Percentiles rank a stretch among this genome's conserved stretches.
These are phyloP conservation scores for Esox lucius DNA, from an alignment of 2,797 vertebrate species.

Conservation along the genomic window DNA sequence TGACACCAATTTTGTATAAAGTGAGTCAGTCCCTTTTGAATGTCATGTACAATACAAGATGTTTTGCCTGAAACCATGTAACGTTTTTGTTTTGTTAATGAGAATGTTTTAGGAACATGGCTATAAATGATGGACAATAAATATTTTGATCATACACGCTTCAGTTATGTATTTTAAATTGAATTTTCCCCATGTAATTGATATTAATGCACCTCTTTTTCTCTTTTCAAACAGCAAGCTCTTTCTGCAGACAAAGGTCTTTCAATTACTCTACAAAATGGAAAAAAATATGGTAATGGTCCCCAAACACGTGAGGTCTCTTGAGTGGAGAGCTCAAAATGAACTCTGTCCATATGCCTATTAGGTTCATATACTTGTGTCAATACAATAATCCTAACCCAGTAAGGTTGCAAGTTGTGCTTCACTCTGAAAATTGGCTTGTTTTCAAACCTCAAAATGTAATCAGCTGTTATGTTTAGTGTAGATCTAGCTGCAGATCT, in stretches of 20 bases:
- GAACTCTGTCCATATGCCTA: background rate
- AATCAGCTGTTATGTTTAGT: background rate
- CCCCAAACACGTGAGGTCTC: conserved; percentile 47
- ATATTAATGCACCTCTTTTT: conserved; percentile 80
- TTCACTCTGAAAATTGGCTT: background rate
- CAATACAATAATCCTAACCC: background rate
- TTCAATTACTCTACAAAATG: conserved; percentile 73
- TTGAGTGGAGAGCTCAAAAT: conserved; percentile 41
- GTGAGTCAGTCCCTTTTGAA: conserved; percentile 33
- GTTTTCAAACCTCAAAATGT: background rate
- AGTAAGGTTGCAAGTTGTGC: background rate
- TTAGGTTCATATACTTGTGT: background rate
- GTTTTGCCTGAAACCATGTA: conserved; percentile 28
- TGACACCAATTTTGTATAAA: conserved; percentile 28
- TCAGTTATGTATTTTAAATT: conserved; percentile 60
- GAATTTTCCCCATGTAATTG: conserved; percentile 53
- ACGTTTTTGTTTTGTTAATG: conserved; percentile 41
- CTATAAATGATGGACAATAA: conserved; percentile 68
- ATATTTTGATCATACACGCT: conserved; percentile 65
- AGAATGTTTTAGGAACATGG: conserved; percentile 58
- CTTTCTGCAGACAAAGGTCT: conserved; percentile 73
- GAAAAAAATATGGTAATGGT: conserved; percentile 79
- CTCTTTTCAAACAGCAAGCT: conserved; percentile 81
- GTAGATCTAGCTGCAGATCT: background rate
- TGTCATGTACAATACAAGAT: conserved; percentile 51